Evolutionary conservation across 2,888 invertebrate genomes (phyloP), one percentile per base, ranked within the genome.

Genomic region (Campoplex capitator): DNA sequence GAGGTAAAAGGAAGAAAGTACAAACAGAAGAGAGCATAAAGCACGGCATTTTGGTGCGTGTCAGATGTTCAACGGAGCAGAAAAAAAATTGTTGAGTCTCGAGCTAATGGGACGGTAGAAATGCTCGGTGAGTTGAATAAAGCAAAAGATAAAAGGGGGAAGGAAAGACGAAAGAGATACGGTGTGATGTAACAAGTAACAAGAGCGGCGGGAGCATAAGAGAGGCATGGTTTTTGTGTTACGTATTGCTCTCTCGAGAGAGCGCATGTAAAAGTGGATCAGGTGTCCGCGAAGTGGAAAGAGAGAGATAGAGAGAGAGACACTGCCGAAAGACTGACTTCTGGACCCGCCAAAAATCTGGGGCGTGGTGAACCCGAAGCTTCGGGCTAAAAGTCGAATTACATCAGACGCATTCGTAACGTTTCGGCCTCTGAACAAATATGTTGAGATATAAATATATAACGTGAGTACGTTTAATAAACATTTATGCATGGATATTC

Each of bases 231-330:
- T 65, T 74, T 84, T 23, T 23, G 23, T 23, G 85, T 89, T 88
- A 88, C 88, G 86, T 88, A 77, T 81, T 45, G 71, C 68, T 65
- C 68, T 65, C 62, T 68, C 51, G 75, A 58, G 71, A 58, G 75
- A 58, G 71, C 81, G 62, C 73, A 74, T 83, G 88, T 88, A 89
- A 89, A 89, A 89, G 89, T 89, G 88, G 89, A 89, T 89, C 89
- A 89, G 89, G 88, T 89, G 89, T 84, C 86, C 79, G 78, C 80
- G 54, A 74, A 84, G 54, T 75, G 74, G 74, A 78, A 68, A 58
- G 42, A 48, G 82, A 82, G 71, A 48, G 23, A n/a, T n/a, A 23
- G 23, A 23, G 23, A 23, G 23, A 23, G 23, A 23, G 23, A 23
- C 23, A 23, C 56, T 54, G 74, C 67, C 75, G 86, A 76, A 76